phyloP scores from a whole-genome alignment of 2,888 invertebrate genomes.

The Macrosoma leucophasiata region DNA sequence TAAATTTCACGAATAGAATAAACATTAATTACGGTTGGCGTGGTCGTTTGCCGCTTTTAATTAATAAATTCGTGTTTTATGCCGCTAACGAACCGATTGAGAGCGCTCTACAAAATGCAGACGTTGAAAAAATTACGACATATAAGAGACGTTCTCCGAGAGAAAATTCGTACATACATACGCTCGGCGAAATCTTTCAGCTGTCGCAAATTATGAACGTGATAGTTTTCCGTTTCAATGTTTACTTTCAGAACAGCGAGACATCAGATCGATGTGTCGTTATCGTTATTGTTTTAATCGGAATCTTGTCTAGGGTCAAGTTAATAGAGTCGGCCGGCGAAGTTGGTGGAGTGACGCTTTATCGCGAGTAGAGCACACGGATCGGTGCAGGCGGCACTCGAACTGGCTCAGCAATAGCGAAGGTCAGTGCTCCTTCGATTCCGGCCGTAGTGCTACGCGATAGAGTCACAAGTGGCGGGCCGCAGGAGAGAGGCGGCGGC shows the following conservation, averaged over 20 bases:
- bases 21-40: slow-evolving; percentile 23
- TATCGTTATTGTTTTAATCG: too few species aligned
- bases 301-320: too few species aligned
- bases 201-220: slow-evolving; percentile 3
- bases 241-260: too few species aligned
- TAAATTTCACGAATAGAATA: slow-evolving; percentile 22
- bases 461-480: slow-evolving; percentile 63
- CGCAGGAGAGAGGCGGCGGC: slow-evolving; percentile 60
- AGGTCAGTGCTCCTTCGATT: slow-evolving; percentile 69
- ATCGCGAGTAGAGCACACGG: slow-evolving; percentile 42
- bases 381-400: slow-evolving; percentile 41
- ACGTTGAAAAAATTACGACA: slow-evolving; percentile 24
- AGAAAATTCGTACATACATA: slow-evolving; percentile 20
- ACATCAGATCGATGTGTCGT: too few species aligned
- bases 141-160: slow-evolving; percentile 22
- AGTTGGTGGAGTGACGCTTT: slow-evolving; percentile 24
- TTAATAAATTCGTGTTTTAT: slow-evolving; percentile 27
- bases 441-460: slow-evolving; percentile 60
- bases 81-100: slow-evolving; percentile 23
- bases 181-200: slow-evolving; percentile 14
- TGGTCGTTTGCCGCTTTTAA: slow-evolving; percentile 23
- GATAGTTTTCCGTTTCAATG: too few species aligned
- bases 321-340: too few species aligned
- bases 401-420: slow-evolving; percentile 45
- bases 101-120: slow-evolving; percentile 21